phyloP scores from a whole-genome alignment of 2,797 vertebrate species.

The Myotis pilosus region DNA sequence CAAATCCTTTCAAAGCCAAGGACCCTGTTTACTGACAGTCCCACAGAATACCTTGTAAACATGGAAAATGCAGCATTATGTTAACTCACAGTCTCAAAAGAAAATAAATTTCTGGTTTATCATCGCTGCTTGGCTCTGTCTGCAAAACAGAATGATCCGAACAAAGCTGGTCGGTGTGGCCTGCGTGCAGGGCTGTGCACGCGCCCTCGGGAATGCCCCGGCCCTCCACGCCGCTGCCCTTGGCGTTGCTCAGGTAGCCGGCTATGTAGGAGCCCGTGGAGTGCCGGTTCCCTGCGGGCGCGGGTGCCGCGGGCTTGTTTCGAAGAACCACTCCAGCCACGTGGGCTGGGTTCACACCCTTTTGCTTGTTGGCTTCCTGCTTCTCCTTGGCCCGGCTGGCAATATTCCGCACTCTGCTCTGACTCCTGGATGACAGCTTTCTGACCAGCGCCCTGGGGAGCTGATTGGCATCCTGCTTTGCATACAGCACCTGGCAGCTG shows the following conservation, averaged over 20 bases:
- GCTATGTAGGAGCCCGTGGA: slow-evolving; percentile 97
- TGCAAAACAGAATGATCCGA: slow-evolving; percentile 82
- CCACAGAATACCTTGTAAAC: slow-evolving; percentile 80
- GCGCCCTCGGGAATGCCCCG: slow-evolving; percentile 93
- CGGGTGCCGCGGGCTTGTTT: slow-evolving; percentile 84
- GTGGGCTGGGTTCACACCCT: slow-evolving; percentile 49
- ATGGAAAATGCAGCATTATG: slow-evolving; percentile 68
- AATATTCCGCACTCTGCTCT: slow-evolving; percentile 97
- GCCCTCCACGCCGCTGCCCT: slow-evolving; percentile 79
- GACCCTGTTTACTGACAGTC: slow-evolving; percentile 60
- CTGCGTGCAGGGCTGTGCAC: slow-evolving; percentile 84
- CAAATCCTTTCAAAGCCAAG: slow-evolving; percentile 70
- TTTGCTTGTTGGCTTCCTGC: slow-evolving; percentile 91
- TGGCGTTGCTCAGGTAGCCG: slow-evolving; percentile 88
- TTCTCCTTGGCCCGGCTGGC: slow-evolving; percentile 94
- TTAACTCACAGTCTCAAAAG: slow-evolving; percentile 91
- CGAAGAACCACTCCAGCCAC: slow-evolving; percentile 88
- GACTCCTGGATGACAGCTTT: slow-evolving; percentile 95
- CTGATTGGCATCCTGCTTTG: slow-evolving; percentile 76
- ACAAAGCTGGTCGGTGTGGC: slow-evolving; percentile 83
- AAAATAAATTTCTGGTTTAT: slow-evolving; percentile 97
- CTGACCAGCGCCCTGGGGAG: slow-evolving; percentile 90
- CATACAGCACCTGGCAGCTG: slow-evolving; percentile 51
- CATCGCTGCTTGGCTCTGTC: slow-evolving; percentile 82
- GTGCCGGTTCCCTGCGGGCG: slow-evolving; percentile 88